Evolutionary conservation across 1,140 invertebrate genomes (phyloP).

Genomic region (Brachionus paranguensis): DNA sequence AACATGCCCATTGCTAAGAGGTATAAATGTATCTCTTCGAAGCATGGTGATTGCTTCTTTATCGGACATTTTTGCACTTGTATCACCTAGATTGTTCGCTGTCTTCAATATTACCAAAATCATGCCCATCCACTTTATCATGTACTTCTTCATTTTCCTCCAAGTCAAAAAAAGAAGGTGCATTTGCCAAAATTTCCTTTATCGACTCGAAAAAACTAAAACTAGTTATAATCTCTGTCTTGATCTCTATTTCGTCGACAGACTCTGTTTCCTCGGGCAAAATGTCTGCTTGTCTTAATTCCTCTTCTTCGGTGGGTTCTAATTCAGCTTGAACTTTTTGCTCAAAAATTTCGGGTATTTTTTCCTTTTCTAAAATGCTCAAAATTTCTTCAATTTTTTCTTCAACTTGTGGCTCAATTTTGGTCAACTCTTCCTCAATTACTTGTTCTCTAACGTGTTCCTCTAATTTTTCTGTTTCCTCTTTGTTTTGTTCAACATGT

Average conservation of each 20-base stretch:
- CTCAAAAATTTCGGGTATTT: neutral
- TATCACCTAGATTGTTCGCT: conserved; percentile 4
- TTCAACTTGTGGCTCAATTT: neutral
- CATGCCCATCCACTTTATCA: neutral
- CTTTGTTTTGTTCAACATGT: too few species aligned
- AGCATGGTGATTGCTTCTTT: neutral
- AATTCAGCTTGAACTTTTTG: neutral
- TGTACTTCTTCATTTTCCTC: neutral
- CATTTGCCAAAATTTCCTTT: conserved; percentile 7
- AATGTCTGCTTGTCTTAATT: neutral
- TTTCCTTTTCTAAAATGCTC: neutral
- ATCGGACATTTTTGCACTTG: neutral
- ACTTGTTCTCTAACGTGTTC: neutral
- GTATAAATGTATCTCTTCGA: neutral
- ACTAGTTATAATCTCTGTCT: conserved; percentile 1
- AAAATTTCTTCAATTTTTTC: neutral
- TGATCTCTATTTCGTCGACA: neutral
- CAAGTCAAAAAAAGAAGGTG: conserved; percentile 21
- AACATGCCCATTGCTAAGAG: neutral
- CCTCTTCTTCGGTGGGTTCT: neutral
- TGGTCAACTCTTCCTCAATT: neutral
- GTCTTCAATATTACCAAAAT: neutral
- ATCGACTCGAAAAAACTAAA: conserved; percentile 33
- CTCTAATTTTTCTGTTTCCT: neutral
- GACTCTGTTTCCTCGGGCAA: neutral